Conservation (phyloP, 2,113 vertebrate species). For the Lycaon pictus region DNA sequence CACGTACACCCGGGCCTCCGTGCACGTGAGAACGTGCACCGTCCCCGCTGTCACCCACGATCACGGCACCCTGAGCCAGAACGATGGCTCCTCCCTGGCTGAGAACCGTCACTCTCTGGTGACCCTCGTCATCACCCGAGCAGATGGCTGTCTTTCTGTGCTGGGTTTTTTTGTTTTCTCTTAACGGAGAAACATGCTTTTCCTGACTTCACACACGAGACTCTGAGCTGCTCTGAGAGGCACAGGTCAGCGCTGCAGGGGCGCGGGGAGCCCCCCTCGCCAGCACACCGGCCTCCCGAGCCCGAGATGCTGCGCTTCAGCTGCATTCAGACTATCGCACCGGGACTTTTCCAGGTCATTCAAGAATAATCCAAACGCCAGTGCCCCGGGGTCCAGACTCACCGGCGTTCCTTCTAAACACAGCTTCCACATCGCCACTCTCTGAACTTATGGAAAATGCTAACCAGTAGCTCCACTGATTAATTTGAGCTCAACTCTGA, state of each 20-base stretch:
- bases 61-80: accelerated
- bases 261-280: accelerated
- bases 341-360: background rate
- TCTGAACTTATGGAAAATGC: background rate
- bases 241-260: accelerated
- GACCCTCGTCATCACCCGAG: accelerated
- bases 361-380: accelerated
- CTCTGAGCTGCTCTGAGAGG: background rate
- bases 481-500: background rate
- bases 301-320: accelerated
- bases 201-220: background rate
- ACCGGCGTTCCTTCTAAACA: accelerated
- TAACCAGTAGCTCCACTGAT: background rate
- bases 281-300: too few relatives aligned
- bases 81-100: background rate
- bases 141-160: background rate
- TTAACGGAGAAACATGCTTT: background rate
- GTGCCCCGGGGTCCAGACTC: background rate
- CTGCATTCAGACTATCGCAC: background rate
- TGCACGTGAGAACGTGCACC: accelerated
- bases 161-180: background rate
- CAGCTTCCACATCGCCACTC: accelerated
- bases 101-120: background rate
- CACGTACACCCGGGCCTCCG: accelerated
- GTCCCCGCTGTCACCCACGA: accelerated